Conservation (phyloP, 2,113 vertebrate species). For the Xyliphius kryptos region DNA sequence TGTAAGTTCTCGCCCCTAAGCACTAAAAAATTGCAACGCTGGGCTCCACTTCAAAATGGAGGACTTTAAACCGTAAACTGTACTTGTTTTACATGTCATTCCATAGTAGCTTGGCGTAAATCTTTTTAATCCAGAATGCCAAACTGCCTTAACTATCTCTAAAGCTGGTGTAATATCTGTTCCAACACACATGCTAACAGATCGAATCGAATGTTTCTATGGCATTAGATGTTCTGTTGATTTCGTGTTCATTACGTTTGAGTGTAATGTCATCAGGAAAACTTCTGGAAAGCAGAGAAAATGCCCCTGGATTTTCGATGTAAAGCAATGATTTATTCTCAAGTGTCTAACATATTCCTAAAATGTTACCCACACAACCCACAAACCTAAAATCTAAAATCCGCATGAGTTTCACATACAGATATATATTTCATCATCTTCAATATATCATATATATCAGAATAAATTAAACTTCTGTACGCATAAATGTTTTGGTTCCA, state of each 20-base stretch:
- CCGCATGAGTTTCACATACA: conserved; percentile 14
- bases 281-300: background rate
- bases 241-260: conserved; percentile 7
- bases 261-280: conserved; percentile 1
- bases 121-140: no score
- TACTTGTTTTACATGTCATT: no score
- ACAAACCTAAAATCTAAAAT: conserved; percentile 19
- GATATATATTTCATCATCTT: conserved; percentile 54
- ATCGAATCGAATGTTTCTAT: conserved; percentile 21
- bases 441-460: conserved; percentile 46
- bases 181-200: background rate
- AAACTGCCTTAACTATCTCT: no score
- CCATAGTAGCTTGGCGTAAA: no score
- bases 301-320: conserved; percentile 11
- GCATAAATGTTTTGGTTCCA: conserved; percentile 38
- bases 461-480: conserved; percentile 48
- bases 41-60: background rate
- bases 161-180: background rate
- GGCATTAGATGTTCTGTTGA: conserved; percentile 11
- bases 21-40: conserved; percentile 11
- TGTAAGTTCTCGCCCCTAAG: conserved; percentile 15
- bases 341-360: conserved; percentile 24
- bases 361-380: no score
- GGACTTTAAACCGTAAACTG: no score
- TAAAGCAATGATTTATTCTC: conserved; percentile 42